Base-by-base conservation (phyloP, 2,888 invertebrate genomes). In the Lasioglossum oenotherae region DNA sequence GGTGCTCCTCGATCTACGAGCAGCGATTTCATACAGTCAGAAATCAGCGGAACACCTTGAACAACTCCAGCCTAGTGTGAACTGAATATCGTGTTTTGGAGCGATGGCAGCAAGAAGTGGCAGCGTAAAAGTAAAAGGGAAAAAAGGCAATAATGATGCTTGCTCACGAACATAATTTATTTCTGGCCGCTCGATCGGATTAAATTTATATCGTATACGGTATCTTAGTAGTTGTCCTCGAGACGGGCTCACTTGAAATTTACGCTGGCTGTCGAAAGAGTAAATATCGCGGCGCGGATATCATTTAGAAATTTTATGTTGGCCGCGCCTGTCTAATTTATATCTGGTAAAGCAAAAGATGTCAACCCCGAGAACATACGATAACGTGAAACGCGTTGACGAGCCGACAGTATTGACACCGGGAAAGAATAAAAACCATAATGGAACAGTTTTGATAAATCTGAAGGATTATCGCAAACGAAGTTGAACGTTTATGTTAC, bases 31-130 rank as follows among this genome's bases (percentile, higher is more conserved):
- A 27, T 6, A n/a, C 46, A 73, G 74, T 79, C 74, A 10, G 31
- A 8, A 64, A 82, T 74, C 23, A 46, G 19, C 80, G 80, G 46
- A 80, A 74, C 82, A 79, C 82, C 80, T 82, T 19, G 72, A 75
- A 75, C 71, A 31, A 72, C 38, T 71, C 19, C 60, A 44, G 31
- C n/a, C 57, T 44, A 46, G 31, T 44, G 80, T 49, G 74, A 77
- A 72, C 35, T 71, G 71, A 60, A 60, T 49, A 80, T 49, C 72
- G 72, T 69, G 35, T 80, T 83, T 83, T 49, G 27, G 16, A 73
- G 44, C 64, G 80, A 76, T 44, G 49, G 53, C 27, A 46, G 67
- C n/a, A 46, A 74, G 76, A 53, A 57, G 76, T 69, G 77, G 64
- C 77, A 35, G 27, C 16, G 27, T 67, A 16, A 76, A 41, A 53